Evolutionary conservation across 2,797 vertebrate genomes (phyloP), one percentile per base, ranked within the genome.

Genomic region (Monodelphis domestica): DNA sequence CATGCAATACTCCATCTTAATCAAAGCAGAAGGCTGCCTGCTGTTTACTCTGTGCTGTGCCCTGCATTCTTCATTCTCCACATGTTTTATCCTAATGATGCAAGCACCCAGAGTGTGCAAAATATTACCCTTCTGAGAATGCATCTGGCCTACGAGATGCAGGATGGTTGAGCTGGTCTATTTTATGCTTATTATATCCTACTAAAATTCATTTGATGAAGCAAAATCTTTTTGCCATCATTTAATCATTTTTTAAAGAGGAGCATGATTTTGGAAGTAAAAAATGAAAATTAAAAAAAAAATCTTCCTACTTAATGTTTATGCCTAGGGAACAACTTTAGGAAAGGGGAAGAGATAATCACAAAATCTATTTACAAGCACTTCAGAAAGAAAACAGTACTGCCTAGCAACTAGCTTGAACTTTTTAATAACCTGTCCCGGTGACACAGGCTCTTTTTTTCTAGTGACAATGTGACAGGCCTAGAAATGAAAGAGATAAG

Each of bases 261-360:
- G 53, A 53, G 87, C 5, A 53, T 15, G 29, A 88, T 53, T 89
- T 55, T 91, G 90, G 56, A 91, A 89, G 59, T 84, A 88, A 89
- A 0, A n/a, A n/a, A n/a, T n/a, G n/a, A n/a, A n/a, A n/a, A n/a
- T n/a, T n/a, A n/a, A n/a, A n/a, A n/a, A n/a, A n/a, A n/a, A 52
- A 15, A 33, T 2, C 92, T 94, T 95, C 90, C 92, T 53, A 95
- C 24, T 90, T 93, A 91, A 94, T n/a, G 95, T 90, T 94, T 89
- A 90, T 88, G 87, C 38, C 38, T 26, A 28, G 54, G 54, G 94
- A 95, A 38, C 91, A 93, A 93, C 30, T 91, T 30, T 53, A 90
- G 94, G 38, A 90, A 54, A 78, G 92, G 33, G 57, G 50, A 63
- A 93, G 56, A 96, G 94, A 54, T 52, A 55, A 95, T 87, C 2